phyloP scores from a whole-genome alignment of 2,113 vertebrate species.

The Hyaena hyaena region DNA sequence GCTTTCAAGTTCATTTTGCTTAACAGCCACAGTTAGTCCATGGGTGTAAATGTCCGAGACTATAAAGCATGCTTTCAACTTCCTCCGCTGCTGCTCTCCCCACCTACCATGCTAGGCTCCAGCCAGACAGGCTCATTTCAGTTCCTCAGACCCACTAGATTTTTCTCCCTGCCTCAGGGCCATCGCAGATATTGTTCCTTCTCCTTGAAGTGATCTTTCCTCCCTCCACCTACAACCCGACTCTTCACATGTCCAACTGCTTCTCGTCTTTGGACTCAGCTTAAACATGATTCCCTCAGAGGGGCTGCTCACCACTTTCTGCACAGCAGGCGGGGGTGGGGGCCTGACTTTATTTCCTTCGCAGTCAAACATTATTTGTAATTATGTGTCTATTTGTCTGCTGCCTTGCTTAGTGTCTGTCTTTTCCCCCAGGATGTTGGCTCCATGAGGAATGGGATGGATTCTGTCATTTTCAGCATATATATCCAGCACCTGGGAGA shows the following conservation, averaged over 20 bases:
- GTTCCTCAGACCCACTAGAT: neutral
- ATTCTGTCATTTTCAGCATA: neutral
- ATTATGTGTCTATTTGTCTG: neutral
- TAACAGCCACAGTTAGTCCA: neutral
- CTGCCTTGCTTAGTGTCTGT: neutral
- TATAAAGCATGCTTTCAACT: neutral
- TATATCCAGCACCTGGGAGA: neutral
- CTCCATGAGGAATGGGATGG: neutral
- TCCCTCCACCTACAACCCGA: neutral
- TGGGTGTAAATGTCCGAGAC: neutral
- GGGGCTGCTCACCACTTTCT: neutral
- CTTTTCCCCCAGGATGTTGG: neutral
- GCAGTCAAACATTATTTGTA: neutral
- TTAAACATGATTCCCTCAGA: neutral
- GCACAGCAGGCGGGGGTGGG: neutral
- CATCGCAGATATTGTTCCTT: neutral
- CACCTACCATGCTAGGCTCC: neutral
- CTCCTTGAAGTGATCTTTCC: neutral
- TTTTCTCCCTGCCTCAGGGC: neutral
- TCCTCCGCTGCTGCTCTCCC: neutral
- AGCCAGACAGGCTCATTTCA: neutral
- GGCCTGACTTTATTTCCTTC: neutral
- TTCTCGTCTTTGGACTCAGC: neutral
- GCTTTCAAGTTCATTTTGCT: conserved; percentile 7
- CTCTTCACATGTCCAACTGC: neutral